phyloP scores from a whole-genome alignment of 2,888 invertebrate species.

The Lasioglossum figueresi region DNA sequence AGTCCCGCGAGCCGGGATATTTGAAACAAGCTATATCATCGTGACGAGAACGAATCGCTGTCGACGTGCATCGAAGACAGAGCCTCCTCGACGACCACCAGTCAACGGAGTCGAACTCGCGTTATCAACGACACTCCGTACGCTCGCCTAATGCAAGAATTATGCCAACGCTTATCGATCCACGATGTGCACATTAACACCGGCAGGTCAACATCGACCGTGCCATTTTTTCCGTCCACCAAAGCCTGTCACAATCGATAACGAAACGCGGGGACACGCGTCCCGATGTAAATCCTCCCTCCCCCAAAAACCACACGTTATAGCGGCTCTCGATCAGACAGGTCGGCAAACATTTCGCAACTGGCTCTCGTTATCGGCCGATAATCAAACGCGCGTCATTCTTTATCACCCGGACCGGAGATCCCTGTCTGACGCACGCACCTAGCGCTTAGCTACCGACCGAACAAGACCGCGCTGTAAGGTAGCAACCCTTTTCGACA shows the following conservation, averaged over 20 bases:
- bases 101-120: neutral
- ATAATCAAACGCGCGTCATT: constrained; percentile 22
- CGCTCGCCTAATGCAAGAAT: constrained; percentile 5
- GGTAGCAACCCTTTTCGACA: neutral
- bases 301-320: neutral
- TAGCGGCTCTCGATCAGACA: neutral
- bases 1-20: neutral
- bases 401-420: neutral
- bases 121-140: neutral
- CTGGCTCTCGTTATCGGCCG: constrained; percentile 16
- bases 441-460: neutral
- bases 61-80: neutral
- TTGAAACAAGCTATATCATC: neutral
- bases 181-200: constrained; percentile 36
- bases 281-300: neutral
- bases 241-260: constrained; percentile 43
- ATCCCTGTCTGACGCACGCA: neutral
- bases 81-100: neutral
- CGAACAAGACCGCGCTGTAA: neutral
- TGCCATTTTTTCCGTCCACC: constrained; percentile 20
- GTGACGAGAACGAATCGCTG: constrained; percentile 12
- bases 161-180: constrained; percentile 37
- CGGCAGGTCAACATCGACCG: constrained; percentile 29
- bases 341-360: constrained; percentile 19
- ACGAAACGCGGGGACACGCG: neutral